Conservation (phyloP, 2,797 vertebrate species). For the Cuniculus paca region DNA sequence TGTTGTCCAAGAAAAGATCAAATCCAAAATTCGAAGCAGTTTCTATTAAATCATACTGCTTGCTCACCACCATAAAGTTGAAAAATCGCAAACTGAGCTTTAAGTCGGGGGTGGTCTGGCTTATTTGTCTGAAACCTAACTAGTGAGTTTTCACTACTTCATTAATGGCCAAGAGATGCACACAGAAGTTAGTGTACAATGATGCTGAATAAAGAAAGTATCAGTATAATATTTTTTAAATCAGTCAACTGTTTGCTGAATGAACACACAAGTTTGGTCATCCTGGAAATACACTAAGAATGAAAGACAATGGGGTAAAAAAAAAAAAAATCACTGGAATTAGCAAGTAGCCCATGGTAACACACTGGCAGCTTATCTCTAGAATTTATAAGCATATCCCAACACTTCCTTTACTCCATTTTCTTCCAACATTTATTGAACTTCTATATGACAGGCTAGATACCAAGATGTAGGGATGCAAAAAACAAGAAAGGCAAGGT, state of each 20-base stretch:
- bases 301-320: background rate
- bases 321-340: constrained; percentile 30
- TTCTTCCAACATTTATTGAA: constrained; percentile 46
- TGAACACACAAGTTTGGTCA: background rate
- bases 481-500: constrained; percentile 38
- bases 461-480: constrained; percentile 25
- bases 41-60: background rate
- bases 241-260: background rate
- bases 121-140: constrained; percentile 54
- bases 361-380: background rate
- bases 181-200: background rate
- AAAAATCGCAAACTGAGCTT: background rate
- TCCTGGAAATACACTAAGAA: background rate
- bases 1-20: background rate
- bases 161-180: background rate
- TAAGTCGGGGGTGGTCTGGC: background rate
- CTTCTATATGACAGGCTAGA: background rate
- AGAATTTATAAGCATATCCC: background rate
- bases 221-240: background rate
- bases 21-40: background rate
- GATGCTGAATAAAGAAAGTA: constrained; percentile 44
- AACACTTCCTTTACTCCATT: background rate
- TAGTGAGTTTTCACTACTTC: constrained; percentile 30
- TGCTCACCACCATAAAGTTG: background rate
- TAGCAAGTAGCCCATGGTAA: background rate